Evolutionary conservation across 2,888 invertebrate species (phyloP).

Genomic region (Tinea trinotella): DNA sequence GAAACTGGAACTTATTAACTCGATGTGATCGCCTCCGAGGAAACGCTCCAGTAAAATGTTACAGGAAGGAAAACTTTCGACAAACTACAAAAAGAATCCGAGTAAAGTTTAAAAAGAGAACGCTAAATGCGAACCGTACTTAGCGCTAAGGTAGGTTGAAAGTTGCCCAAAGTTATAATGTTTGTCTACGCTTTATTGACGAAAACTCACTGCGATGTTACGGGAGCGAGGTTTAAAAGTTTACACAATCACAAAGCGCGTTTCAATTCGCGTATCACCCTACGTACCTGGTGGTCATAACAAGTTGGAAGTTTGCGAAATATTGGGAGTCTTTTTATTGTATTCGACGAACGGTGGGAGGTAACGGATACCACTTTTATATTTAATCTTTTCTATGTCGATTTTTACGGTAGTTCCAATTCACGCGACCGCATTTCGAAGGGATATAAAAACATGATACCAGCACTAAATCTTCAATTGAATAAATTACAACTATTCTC

Average conservation of each 20-base stretch:
- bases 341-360: constrained; percentile 23
- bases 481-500: constrained; percentile 14
- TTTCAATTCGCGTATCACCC: constrained; percentile 22
- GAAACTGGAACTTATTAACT: constrained; percentile 71
- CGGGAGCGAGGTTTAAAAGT: constrained; percentile 39
- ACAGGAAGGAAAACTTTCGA: constrained; percentile 62
- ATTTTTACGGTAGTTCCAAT: constrained; percentile 39
- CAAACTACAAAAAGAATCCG: constrained; percentile 63
- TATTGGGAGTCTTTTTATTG: constrained; percentile 52
- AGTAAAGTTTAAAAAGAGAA: constrained; percentile 61
- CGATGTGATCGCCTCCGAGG: constrained; percentile 64
- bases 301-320: constrained; percentile 47
- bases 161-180: constrained; percentile 27
- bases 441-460: constrained; percentile 13
- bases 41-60: constrained; percentile 67
- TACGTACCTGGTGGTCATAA: constrained; percentile 47
- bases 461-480: constrained; percentile 12
- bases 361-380: constrained; percentile 39
- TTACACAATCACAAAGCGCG: constrained; percentile 40
- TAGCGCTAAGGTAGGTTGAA: constrained; percentile 28
- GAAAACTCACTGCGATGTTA: constrained; percentile 28
- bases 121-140: constrained; percentile 60
- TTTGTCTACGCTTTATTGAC: constrained; percentile 34
- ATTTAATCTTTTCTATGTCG: constrained; percentile 36
- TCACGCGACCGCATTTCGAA: constrained; percentile 13